Base-by-base conservation (phyloP, 2,888 invertebrate species). In the Amorpha juglandis region DNA sequence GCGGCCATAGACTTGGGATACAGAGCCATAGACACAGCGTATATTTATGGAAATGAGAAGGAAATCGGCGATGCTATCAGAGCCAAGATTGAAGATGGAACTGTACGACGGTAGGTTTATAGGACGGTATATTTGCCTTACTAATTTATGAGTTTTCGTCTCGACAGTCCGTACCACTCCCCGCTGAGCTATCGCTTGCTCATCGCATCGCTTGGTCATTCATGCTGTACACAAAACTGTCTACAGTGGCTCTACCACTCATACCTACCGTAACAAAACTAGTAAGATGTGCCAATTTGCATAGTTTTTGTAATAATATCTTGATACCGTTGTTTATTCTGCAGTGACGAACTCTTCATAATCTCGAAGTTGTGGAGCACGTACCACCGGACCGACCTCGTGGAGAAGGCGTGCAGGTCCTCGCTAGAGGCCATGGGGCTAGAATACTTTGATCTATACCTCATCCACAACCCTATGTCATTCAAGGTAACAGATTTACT, bases 391-490 rank as follows among this genome's bases (percentile, higher is more conserved):
- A 93, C 94, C 0, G 95, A 96, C 33, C 84, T 96, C 62, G 98
- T 97, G 19, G 94, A 95, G 67, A 85, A 89, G 3, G 95, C 95
- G 0, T 94, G 97, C 71, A 94, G 94, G 64, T 91, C 93, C 62
- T 95, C 97, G 0, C 81, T 98, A 9, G 79, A 89, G 0, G 91
- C 94, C 65, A 92, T 98, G 68, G 95, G 95, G 0, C 79, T 97
- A 11, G 94, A 95, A 0, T 97, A 98, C 80, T 90, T 98, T 63
- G 98, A 98, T 79, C 91, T 98, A 0, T 97, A 96, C 78, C 88
- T 98, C 55, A 96, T 98, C 72, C 98, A 98, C 78, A 96, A 96
- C 94, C 98, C 98, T 0, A 94, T 97, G 82, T 96, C 95, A 0
- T 97, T 96, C 74, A 92, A 88, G 84, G 93, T 93, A 71, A 27